These are phyloP conservation scores for Labeo rohita DNA, from an alignment of 2,113 vertebrate species.

Conservation along the genomic window DNA sequence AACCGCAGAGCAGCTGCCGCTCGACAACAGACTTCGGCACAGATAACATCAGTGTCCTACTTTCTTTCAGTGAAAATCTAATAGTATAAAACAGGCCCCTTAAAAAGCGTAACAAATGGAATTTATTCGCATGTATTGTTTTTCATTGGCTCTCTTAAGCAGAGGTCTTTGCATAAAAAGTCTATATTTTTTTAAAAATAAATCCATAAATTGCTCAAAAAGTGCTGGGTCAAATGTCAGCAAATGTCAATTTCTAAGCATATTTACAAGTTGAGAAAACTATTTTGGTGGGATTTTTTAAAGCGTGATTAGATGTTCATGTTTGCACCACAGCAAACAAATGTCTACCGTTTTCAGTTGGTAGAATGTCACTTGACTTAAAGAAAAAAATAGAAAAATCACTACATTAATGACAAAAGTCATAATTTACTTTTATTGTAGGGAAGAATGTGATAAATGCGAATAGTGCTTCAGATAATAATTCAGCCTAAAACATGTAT, in stretches of 20 bases:
- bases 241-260: background rate
- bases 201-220: background rate
- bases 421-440: background rate
- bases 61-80: background rate
- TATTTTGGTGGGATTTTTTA: background rate
- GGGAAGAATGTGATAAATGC: background rate
- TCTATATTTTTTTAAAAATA: background rate
- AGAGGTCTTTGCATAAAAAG: background rate
- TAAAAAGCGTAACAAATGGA: background rate
- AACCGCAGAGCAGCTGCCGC: background rate
- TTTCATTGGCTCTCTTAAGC: background rate
- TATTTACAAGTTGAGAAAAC: background rate
- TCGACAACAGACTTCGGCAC: background rate
- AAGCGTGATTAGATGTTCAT: background rate
- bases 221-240: background rate
- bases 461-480: background rate
- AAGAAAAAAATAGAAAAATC: background rate
- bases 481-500: background rate
- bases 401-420: background rate
- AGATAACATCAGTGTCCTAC: background rate
- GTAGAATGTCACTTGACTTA: background rate
- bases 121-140: background rate
- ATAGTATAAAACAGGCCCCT: background rate
- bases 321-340: background rate
- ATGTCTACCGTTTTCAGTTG: too few species aligned